Evolutionary conservation across 2,797 vertebrate species (phyloP).

Genomic region (Micrastur ruficollis): DNA sequence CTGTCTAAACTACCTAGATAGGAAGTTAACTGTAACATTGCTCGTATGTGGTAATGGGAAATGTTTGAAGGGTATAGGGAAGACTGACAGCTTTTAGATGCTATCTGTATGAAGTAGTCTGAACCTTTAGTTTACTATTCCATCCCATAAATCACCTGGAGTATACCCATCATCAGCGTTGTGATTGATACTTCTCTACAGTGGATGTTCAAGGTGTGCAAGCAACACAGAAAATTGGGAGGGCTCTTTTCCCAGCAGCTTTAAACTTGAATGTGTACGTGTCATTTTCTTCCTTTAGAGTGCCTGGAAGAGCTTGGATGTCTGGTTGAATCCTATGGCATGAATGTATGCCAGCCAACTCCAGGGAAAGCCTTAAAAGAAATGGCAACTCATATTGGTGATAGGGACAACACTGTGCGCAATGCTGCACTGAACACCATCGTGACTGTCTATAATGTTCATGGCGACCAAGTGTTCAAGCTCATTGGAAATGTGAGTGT

Average conservation of each 20-base stretch:
- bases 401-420: constrained; percentile 93
- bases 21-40: not conserved
- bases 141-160: not conserved
- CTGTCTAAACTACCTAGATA: not conserved
- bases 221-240: not conserved
- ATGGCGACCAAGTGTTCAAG: constrained; percentile 97
- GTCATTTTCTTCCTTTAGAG: constrained; percentile 57
- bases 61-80: not conserved
- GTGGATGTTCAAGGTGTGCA: not conserved
- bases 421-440: constrained; percentile 97
- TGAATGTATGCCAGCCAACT: constrained; percentile 96
- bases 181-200: not conserved
- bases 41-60: not conserved
- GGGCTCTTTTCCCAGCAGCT: not conserved
- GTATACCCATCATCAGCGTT: not conserved
- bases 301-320: constrained; percentile 83
- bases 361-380: constrained; percentile 94
- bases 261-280: not conserved
- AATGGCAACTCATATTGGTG: constrained; percentile 93
- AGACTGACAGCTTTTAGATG: not conserved
- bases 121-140: not conserved
- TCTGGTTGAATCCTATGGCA: constrained; percentile 80
- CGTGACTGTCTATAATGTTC: constrained; percentile 91
- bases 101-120: not conserved
- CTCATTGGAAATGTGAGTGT: constrained; percentile 93